A percentile compares a stretch with the other conserved stretches of the same genome.
phyloP scores from a whole-genome alignment of 2,888 invertebrate genomes.

The Tupiocoris notatus region DNA sequence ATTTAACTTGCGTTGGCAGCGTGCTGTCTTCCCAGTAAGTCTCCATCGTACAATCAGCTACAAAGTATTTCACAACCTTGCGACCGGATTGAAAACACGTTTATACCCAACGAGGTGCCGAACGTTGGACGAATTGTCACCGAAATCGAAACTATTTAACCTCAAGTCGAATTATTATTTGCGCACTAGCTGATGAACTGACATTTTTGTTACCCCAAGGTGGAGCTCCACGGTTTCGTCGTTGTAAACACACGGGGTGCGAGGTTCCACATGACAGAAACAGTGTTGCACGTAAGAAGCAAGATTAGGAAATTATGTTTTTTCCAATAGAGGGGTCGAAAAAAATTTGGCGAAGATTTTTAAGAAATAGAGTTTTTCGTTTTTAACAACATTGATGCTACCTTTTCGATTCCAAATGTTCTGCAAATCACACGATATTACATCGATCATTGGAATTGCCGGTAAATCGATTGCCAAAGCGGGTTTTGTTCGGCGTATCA shows the following conservation, averaged over 20 bases:
- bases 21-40: slow-evolving; percentile 35
- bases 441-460: too few relatives aligned
- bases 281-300: neutral
- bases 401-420: too few relatives aligned
- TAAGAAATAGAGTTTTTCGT: too few relatives aligned
- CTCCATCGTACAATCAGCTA: slow-evolving; percentile 10
- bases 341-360: neutral
- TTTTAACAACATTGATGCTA: too few relatives aligned
- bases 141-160: neutral
- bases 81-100: neutral
- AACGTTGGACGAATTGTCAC: neutral
- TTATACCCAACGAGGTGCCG: neutral
- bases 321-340: too few relatives aligned
- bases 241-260: slow-evolving; percentile 21
- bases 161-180: neutral
- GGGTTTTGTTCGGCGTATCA: too few relatives aligned
- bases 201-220: slow-evolving; percentile 13
- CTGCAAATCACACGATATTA: too few relatives aligned
- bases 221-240: neutral
- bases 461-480: too few relatives aligned
- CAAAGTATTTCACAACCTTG: neutral
- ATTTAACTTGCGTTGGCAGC: slow-evolving; percentile 24
- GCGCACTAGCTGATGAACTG: slow-evolving; percentile 15
- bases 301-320: neutral
- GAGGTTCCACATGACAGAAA: slow-evolving; percentile 13